Evolutionary conservation across 2,113 vertebrate species (phyloP).

Genomic region (Panthera uncia): DNA sequence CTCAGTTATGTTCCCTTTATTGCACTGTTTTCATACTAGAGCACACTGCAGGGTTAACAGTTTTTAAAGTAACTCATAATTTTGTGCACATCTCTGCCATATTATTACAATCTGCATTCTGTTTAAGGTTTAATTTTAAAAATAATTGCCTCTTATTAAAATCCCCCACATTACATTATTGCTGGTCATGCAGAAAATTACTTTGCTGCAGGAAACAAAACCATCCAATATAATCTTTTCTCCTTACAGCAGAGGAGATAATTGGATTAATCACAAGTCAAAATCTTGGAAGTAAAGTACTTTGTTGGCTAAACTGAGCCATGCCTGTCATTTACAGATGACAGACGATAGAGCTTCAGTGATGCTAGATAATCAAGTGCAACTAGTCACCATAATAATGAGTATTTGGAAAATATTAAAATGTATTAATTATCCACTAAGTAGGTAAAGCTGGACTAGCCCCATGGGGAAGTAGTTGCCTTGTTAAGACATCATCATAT

Average conservation of each 20-base stretch:
- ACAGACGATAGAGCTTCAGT: not conserved
- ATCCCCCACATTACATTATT: slow-evolving; percentile 81
- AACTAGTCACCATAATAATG: not conserved
- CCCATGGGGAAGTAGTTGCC: not conserved
- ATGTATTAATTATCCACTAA: not conserved
- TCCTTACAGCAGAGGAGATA: slow-evolving; percentile 76
- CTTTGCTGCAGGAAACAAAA: slow-evolving; percentile 84
- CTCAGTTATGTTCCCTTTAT: not conserved
- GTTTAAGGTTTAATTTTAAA: slow-evolving; percentile 86
- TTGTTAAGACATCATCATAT: not conserved
- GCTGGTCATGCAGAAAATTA: slow-evolving; percentile 87
- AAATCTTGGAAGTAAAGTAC: slow-evolving; percentile 73
- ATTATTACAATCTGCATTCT: slow-evolving; percentile 79
- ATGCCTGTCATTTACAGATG: slow-evolving; percentile 47
- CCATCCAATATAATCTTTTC: slow-evolving; percentile 77
- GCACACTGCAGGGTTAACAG: slow-evolving; percentile 46
- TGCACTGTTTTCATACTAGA: not conserved
- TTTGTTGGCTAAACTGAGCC: slow-evolving; percentile 77
- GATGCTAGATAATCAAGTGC: not conserved
- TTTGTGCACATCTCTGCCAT: slow-evolving; percentile 61
- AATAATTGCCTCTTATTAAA: slow-evolving; percentile 86
- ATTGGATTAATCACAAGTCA: slow-evolving; percentile 82
- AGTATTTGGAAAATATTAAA: slow-evolving; percentile 18
- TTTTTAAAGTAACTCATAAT: slow-evolving; percentile 67
- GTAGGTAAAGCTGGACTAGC: not conserved